These are phyloP conservation scores for Pogonocichla stellata DNA, from an alignment of 2,113 vertebrate genomes.

Conservation along the genomic window DNA sequence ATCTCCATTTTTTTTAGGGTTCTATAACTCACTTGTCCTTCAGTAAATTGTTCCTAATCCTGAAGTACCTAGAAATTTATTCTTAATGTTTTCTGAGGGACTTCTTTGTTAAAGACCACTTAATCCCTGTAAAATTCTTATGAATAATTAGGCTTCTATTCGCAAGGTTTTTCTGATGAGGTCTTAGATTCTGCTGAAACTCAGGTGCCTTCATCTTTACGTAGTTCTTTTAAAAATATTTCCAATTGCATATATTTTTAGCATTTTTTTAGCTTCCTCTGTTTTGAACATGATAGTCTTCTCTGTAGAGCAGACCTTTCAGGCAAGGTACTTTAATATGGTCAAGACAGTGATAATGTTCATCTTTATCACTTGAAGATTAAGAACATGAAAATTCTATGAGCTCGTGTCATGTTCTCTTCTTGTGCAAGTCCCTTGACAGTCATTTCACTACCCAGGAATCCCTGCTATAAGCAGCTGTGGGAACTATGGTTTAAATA, in stretches of 20 bases:
- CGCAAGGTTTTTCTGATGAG: not conserved
- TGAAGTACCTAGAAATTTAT: conserved; percentile 14
- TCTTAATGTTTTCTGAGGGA: conserved; percentile 1
- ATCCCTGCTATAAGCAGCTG: not conserved
- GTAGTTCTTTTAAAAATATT: not conserved
- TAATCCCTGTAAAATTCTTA: conserved; percentile 11
- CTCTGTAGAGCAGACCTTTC: not conserved
- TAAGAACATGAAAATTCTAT: conserved; percentile 17
- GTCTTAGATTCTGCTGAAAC: not conserved
- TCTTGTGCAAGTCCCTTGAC: not conserved
- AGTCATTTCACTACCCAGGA: not conserved
- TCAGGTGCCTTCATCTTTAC: not conserved
- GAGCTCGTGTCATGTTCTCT: not conserved
- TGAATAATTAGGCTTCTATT: conserved; percentile 4
- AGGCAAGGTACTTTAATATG: not conserved
- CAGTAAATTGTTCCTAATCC: conserved; percentile 2
- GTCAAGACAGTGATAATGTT: not conserved
- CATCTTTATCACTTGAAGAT: not conserved
- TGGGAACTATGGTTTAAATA: not conserved
- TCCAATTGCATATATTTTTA: not conserved
- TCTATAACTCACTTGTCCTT: not conserved
- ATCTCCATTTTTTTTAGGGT: not conserved
- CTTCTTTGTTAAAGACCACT: not conserved
- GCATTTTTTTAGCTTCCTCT: not conserved
- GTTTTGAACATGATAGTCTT: not conserved